These are phyloP conservation scores for Perccottus glenii DNA, from an alignment of 2,113 vertebrate genomes.

Conservation along the genomic window DNA sequence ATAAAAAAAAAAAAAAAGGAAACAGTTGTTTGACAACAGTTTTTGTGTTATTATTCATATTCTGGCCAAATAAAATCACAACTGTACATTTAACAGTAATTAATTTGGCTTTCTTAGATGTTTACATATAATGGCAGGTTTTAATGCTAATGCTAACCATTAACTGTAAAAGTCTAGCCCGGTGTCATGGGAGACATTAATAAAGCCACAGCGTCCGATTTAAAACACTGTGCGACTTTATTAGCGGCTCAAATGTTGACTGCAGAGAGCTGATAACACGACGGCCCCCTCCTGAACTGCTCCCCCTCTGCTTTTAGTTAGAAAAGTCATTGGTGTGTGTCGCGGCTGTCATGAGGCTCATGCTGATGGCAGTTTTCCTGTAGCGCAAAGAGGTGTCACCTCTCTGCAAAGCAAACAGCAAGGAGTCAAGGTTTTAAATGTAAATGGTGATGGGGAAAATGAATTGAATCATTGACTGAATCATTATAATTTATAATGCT, in stretches of 20 bases:
- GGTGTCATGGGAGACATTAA: constrained; percentile 45
- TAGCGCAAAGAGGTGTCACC: constrained; percentile 19
- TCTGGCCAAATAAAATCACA: too few relatives aligned
- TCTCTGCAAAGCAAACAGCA: too few relatives aligned
- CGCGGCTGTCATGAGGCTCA: constrained; percentile 77
- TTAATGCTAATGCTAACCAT: constrained; percentile 7
- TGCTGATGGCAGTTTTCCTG: constrained; percentile 43
- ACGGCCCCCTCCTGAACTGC: constrained; percentile 43
- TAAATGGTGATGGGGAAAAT: too few relatives aligned
- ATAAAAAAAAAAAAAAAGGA: too few relatives aligned
- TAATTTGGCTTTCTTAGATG: too few relatives aligned
- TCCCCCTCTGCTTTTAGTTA: constrained; percentile 43
- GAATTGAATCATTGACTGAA: too few relatives aligned
- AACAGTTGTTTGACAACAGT: too few relatives aligned
- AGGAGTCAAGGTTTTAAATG: too few relatives aligned
- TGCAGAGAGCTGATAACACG: constrained; percentile 83
- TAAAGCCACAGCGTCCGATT: constrained; percentile 71
- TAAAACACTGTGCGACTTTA: constrained; percentile 71
- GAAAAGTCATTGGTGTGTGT: constrained; percentile 50
- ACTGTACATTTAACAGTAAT: too few relatives aligned
- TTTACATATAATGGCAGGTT: constrained; percentile 1
- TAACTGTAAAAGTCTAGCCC: background rate
- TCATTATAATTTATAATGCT: too few relatives aligned
- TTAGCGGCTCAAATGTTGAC: constrained; percentile 72
- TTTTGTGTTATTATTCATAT: too few relatives aligned